phyloP scores from a whole-genome alignment of 2,113 vertebrate species.

The Lagopus muta region DNA sequence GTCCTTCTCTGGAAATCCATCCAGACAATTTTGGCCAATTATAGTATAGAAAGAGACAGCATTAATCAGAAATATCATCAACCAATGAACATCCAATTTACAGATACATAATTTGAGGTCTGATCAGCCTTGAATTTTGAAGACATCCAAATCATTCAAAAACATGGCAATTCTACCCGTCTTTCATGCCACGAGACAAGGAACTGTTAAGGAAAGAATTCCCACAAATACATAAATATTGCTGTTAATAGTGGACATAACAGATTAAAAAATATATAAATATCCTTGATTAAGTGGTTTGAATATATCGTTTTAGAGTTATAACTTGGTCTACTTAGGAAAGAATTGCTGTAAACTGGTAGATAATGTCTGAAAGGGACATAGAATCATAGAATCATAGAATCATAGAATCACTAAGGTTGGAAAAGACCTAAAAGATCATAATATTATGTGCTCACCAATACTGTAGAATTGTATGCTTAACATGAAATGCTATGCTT shows the following conservation, averaged over 20 bases:
- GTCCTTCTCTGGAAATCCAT: neutral
- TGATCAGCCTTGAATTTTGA: neutral
- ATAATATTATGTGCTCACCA: neutral
- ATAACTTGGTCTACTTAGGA: neutral
- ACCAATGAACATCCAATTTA: neutral
- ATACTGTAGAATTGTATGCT: neutral
- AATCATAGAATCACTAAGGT: no score
- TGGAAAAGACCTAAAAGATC: no score
- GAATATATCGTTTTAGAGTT: neutral
- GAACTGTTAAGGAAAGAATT: neutral
- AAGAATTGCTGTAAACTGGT: neutral
- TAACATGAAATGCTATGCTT: fast-evolving
- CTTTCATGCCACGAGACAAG: neutral
- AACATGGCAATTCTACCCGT: neutral
- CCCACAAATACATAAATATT: neutral
- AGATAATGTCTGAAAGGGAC: neutral
- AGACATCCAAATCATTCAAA: neutral
- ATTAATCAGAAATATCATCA: neutral
- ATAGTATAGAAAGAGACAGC: neutral
- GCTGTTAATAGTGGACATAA: neutral
- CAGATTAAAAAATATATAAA: neutral
- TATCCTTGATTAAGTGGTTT: neutral
- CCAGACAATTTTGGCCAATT: neutral
- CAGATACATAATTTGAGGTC: neutral
- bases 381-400: no score